Base-by-base conservation (phyloP, 2,797 vertebrate species). In the Dipus sagitta region DNA sequence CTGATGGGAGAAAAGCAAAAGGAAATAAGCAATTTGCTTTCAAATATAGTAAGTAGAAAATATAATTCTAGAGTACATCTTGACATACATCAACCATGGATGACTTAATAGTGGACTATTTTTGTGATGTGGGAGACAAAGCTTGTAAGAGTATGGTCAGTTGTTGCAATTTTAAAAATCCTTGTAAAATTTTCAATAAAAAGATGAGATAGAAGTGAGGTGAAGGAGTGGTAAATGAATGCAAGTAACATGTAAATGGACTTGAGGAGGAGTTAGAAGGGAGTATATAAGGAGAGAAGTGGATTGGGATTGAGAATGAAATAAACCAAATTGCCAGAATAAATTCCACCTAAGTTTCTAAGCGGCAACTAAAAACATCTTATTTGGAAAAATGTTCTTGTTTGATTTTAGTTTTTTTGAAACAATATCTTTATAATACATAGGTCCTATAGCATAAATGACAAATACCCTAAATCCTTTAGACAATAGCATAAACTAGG, bases 31-130 rank as follows among this genome's bases (percentile, higher is more conserved):
- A 76, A 86, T 62, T 86, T 94, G 24, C 20, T 76, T 70, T 86
- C 62, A 82, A 76, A 81, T 81, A 67, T 11, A 86, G 58, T 86
- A 86, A 81, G 32, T 72, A 80, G 88, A 52, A 76, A 86, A 86
- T 67, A 68, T 30, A 17, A 81, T 68, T 86, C 86, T 65, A 10
- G 54, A 86, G 32, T 62, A 62, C 21, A 38, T 23, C 52, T 65
- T 80, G 70, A 70, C 18, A 86, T 90, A 86, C 82, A 47, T 76
- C 58, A 80, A 52, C 30, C 18, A 47, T 28, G 11, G 30, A 70
- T 52, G n/a, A 11, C 62, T 82, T 60, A 76, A 81, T 12, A 62
- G 34, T 65, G 58, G 62, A 15, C 7, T 24, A 52, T 47, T 28
- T 34, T 20, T 42, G 24, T 38, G 20, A 65, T 75, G 3, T 20